Conservation (phyloP, 1,140 invertebrate genomes). For the Aradophagus sp. region DNA sequence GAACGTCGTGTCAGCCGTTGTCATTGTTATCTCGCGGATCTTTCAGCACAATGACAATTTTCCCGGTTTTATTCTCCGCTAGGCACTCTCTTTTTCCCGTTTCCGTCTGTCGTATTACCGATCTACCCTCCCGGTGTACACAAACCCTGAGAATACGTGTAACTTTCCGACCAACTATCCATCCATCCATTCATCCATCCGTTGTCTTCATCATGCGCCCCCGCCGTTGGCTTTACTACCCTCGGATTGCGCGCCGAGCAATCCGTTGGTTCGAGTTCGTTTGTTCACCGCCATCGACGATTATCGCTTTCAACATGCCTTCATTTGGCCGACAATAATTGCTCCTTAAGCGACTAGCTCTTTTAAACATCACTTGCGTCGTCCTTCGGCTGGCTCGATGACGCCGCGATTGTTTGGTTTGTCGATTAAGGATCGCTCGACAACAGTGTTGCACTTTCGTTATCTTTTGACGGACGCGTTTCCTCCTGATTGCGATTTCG, state of each 20-base stretch:
- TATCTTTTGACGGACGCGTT: too few species aligned
- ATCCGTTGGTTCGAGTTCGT: conserved; percentile 33
- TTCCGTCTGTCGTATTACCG: conserved; percentile 68
- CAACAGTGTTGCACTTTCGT: conserved; percentile 17
- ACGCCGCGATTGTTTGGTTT: conserved; percentile 15
- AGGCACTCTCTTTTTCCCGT: conserved; percentile 64
- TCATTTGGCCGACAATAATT: conserved; percentile 65
- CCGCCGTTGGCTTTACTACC: not conserved
- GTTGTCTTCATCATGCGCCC: conserved; percentile 46
- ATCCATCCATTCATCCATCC: conserved; percentile 45
- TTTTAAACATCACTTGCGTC: conserved; percentile 36
- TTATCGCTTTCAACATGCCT: conserved; percentile 63
- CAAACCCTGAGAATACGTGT: conserved; percentile 46
- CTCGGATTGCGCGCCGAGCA: not conserved
- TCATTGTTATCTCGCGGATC: conserved; percentile 73
- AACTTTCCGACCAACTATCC: conserved; percentile 35
- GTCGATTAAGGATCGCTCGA: not conserved
- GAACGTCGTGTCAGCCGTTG: conserved; percentile 71
- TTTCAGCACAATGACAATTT: conserved; percentile 74
- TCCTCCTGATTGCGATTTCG: too few species aligned
- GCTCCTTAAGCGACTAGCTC: conserved; percentile 63
- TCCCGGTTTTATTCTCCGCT: conserved; percentile 70
- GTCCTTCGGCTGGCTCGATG: conserved; percentile 14
- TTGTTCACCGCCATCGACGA: conserved; percentile 53
- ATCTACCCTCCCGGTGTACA: conserved; percentile 57